phyloP scores from a whole-genome alignment of 2,113 vertebrate species.

The Megaceryle maxima region DNA sequence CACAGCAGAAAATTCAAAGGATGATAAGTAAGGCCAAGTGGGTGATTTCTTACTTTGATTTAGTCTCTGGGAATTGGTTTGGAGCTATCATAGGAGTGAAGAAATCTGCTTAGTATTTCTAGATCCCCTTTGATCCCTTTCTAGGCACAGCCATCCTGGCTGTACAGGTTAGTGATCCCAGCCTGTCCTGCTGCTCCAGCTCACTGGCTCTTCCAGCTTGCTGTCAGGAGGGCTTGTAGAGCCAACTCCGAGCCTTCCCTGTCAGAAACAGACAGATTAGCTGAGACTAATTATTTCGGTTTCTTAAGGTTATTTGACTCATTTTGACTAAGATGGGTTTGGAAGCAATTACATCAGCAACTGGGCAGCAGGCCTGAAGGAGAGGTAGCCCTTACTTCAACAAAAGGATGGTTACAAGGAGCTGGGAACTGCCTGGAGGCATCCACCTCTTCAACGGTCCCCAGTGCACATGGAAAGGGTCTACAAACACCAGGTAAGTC shows the following conservation, averaged over 20 bases:
- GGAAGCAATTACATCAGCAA: neutral
- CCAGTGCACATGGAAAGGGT: neutral
- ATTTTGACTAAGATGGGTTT: neutral
- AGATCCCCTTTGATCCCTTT: neutral
- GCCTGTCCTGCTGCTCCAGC: neutral
- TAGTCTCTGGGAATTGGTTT: neutral
- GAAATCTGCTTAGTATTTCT: neutral
- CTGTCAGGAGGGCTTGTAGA: neutral
- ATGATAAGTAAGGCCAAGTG: neutral
- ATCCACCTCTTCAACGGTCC: neutral
- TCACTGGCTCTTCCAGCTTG: neutral
- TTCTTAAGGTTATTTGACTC: neutral
- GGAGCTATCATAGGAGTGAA: neutral
- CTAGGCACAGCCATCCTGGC: neutral
- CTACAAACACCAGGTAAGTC: neutral
- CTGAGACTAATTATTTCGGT: neutral
- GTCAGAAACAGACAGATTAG: neutral
- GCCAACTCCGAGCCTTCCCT: neutral
- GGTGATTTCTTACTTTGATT: neutral
- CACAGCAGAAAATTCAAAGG: neutral
- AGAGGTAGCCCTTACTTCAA: neutral
- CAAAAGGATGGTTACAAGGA: neutral
- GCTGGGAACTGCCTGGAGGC: neutral
- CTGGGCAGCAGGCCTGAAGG: neutral
- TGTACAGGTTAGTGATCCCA: neutral